Percentiles rank a stretch among this genome's conserved stretches.
phyloP scores from a whole-genome alignment of 2,113 vertebrate species.

The Ia io region DNA sequence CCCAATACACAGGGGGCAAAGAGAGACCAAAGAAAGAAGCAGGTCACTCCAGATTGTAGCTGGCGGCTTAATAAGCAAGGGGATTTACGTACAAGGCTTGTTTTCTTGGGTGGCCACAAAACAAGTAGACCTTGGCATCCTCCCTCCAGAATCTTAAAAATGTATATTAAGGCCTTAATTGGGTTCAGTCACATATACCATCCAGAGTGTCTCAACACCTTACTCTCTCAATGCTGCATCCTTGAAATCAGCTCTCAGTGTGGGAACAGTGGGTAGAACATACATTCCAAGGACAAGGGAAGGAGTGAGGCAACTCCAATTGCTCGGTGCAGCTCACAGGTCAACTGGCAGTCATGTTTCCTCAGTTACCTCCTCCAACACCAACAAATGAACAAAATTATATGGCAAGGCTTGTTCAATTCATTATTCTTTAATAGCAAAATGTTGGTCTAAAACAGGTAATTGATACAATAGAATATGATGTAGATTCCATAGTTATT shows the following conservation, averaged over 20 bases:
- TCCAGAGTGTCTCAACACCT: background rate
- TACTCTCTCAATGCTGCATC: background rate
- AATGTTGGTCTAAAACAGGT: background rate
- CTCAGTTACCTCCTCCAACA: background rate
- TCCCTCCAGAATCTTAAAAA: background rate
- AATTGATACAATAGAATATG: background rate
- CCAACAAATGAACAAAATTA: background rate
- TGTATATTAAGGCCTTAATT: background rate
- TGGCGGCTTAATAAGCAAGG: background rate
- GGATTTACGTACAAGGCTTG: background rate
- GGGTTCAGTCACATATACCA: background rate
- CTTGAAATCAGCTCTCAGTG: background rate
- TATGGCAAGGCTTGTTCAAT: background rate
- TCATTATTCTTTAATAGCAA: background rate
- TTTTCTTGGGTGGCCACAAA: background rate
- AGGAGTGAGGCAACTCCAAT: rapidly evolving
- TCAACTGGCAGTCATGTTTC: background rate
- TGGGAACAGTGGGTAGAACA: background rate
- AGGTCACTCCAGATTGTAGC: background rate
- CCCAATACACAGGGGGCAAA: background rate
- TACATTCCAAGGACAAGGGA: background rate
- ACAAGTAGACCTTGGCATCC: background rate
- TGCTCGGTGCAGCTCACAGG: background rate
- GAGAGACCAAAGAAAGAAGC: background rate
- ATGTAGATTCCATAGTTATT: background rate